Evolutionary conservation across 30 jellyfish, hydroid and myxozoan species (phyloP).

Genomic region (Aurelia sp.): DNA sequence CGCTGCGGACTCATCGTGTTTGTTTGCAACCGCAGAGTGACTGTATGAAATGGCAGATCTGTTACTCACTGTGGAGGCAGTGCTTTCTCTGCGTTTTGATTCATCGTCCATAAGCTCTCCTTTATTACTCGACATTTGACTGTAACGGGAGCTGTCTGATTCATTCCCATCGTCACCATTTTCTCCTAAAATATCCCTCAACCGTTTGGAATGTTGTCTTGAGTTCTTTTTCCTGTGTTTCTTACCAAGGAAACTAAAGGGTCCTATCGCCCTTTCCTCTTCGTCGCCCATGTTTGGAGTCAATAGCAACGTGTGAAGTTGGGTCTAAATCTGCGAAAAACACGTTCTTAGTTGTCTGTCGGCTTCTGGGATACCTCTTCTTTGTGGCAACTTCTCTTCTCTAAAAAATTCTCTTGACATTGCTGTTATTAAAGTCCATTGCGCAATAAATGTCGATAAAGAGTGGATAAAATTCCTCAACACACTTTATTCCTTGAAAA

Average conservation of each 20-base stretch:
- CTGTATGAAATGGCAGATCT: background rate
- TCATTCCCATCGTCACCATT: conserved; percentile 32
- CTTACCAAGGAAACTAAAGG: conserved; percentile 38
- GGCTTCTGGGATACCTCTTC: no score
- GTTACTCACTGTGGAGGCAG: conserved; percentile 9
- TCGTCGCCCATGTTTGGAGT: conserved; percentile 41
- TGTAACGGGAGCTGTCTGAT: conserved; percentile 29
- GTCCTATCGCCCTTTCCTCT: conserved; percentile 21
- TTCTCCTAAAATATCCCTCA: conserved; percentile 60
- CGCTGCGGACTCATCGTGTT: conserved; percentile 21
- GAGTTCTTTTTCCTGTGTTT: conserved; percentile 26
- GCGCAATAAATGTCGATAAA: background rate
- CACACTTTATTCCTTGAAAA: background rate
- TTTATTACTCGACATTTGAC: conserved; percentile 22
- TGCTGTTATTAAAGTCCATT: no score
- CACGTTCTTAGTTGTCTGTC: no score
- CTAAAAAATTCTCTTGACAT: no score
- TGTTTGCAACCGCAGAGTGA: conserved; percentile 9
- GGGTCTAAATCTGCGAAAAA: no score
- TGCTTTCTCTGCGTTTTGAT: conserved; percentile 4
- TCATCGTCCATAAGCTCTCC: background rate
- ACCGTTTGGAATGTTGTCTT: conserved; percentile 19
- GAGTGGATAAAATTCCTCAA: background rate
- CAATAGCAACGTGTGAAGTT: no score
- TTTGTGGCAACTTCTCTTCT: no score